A percentile compares a stretch with the other conserved stretches of the same genome.
These are phyloP conservation scores for Microtus ochrogaster DNA, from an alignment of 2,113 vertebrate genomes.

Conservation along the genomic window DNA sequence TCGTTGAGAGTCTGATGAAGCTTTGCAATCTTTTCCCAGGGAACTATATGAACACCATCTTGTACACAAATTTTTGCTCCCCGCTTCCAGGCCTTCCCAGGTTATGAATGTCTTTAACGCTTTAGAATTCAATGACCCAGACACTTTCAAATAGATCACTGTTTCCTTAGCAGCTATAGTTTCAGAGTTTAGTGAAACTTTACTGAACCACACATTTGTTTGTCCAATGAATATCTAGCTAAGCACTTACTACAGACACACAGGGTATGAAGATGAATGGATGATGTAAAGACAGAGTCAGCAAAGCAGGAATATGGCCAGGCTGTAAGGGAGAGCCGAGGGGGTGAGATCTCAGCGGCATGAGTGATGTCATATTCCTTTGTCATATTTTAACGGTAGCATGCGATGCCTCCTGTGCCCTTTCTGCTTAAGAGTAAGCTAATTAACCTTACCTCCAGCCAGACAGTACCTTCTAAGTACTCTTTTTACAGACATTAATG, in stretches of 20 bases:
- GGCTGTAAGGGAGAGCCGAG: background rate
- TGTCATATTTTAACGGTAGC: background rate
- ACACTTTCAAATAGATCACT: background rate
- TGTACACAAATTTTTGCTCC: background rate
- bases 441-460: background rate
- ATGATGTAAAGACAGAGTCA: constrained; percentile 35
- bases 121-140: constrained; percentile 13
- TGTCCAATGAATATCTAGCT: constrained; percentile 31
- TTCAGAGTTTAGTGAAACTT: constrained; percentile 41
- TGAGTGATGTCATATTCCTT: background rate
- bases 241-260: background rate
- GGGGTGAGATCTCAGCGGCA: background rate
- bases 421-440: background rate
- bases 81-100: background rate
- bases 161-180: background rate
- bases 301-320: background rate
- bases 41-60: constrained; percentile 12
- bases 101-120: constrained; percentile 16
- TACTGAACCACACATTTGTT: constrained; percentile 19
- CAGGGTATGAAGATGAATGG: background rate
- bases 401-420: background rate
- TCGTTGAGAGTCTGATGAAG: background rate
- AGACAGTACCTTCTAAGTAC: background rate
- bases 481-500: background rate
- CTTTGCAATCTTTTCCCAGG: constrained; percentile 24